A percentile compares a stretch with the other conserved stretches of the same genome.
Evolutionary conservation across 2,888 invertebrate species (phyloP).

Genomic region (Dilophus febrilis): DNA sequence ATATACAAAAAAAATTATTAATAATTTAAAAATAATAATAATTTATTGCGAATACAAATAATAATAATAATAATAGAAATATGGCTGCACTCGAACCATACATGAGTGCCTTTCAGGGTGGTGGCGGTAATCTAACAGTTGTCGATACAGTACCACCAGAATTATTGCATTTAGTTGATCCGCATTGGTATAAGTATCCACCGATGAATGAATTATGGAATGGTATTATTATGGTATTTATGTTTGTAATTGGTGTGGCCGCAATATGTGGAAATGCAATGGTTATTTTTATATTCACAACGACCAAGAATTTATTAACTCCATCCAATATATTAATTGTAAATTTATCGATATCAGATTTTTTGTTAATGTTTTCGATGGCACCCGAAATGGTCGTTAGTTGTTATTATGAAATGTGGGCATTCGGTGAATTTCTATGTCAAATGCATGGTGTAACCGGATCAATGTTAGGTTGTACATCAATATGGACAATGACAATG

Average conservation of each 20-base stretch:
- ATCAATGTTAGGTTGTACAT: conserved; percentile 75
- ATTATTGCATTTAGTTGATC: conserved; percentile 48
- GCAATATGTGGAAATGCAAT: conserved; percentile 27
- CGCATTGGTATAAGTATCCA: too few species aligned
- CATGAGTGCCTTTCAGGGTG: too few species aligned
- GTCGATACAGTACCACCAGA: conserved; percentile 62
- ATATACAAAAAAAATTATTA: too few species aligned
- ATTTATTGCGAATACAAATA: too few species aligned
- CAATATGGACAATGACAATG: conserved; percentile 87
- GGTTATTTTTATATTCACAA: conserved; percentile 40
- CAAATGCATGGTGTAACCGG: conserved; percentile 75
- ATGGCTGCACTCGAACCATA: too few species aligned
- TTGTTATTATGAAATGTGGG: conserved; percentile 46
- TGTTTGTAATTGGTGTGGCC: conserved; percentile 48
- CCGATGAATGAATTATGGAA: conserved; percentile 88
- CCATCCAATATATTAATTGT: conserved; percentile 48
- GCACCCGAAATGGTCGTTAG: conserved; percentile 46
- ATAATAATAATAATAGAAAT: too few species aligned
- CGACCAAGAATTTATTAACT: conserved; percentile 42
- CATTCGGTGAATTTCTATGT: conserved; percentile 49
- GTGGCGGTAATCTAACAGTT: conserved; percentile 48
- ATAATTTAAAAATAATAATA: too few species aligned
- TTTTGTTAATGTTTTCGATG: conserved; percentile 44
- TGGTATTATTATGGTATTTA: conserved; percentile 59
- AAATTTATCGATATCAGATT: conserved; percentile 48